Percentiles rank a stretch among this genome's conserved stretches.
phyloP scores from a whole-genome alignment of 2,797 vertebrate genomes.

The Cirrhinus molitorella region DNA sequence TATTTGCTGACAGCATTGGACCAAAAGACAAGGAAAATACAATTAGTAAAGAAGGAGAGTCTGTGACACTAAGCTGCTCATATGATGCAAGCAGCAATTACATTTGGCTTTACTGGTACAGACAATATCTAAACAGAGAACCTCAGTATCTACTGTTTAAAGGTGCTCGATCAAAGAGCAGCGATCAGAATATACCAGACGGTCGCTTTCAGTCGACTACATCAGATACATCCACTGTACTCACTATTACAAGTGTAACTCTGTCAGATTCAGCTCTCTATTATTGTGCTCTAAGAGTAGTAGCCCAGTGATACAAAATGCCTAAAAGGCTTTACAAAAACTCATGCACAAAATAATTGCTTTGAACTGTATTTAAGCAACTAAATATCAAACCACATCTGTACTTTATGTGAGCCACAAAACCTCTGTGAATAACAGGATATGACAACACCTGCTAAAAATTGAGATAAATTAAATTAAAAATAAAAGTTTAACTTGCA shows the following conservation, averaged over 20 bases:
- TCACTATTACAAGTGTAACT: neutral
- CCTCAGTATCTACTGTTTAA: constrained; percentile 53
- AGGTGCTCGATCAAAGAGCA: neutral
- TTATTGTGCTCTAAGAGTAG: neutral
- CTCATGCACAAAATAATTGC: neutral
- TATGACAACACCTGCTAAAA: neutral
- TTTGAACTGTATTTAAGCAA: constrained; percentile 1
- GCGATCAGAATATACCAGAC: neutral
- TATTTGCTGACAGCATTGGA: constrained; percentile 2
- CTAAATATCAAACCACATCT: neutral
- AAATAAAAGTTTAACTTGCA: neutral
- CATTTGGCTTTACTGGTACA: neutral
- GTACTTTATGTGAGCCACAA: neutral
- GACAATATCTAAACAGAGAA: constrained; percentile 1
- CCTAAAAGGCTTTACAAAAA: constrained; percentile 33
- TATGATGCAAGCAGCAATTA: neutral
- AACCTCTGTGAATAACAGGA: neutral
- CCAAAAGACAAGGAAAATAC: neutral
- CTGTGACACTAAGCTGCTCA: constrained; percentile 25
- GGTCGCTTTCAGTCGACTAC: neutral
- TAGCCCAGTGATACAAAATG: constrained; percentile 13
- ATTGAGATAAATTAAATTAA: neutral
- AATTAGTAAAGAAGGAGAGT: neutral
- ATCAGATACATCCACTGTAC: neutral
- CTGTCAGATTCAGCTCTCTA: constrained; percentile 34